Evolutionary conservation across 2,113 vertebrate genomes (phyloP), one percentile per base, ranked within the genome.

Genomic region (Scytalopus superciliaris): DNA sequence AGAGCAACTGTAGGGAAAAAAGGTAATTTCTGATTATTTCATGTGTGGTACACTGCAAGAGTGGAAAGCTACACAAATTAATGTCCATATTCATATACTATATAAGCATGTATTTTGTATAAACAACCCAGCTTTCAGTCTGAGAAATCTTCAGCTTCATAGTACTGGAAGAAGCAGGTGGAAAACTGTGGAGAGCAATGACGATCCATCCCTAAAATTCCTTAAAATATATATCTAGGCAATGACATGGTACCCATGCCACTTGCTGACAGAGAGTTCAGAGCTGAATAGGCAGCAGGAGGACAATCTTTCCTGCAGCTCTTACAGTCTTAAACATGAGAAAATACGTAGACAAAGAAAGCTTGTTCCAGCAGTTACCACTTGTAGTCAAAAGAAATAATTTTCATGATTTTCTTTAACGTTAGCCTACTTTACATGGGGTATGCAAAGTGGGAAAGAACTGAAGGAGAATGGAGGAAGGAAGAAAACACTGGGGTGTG

Each of bases 221-320:
- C 47, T 67, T 67, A 37, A 63, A 67, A 40, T 44, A 16, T 37
- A 13, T 49, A 15, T 86, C 52, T 33, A 67, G 8, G 10, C 10
- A 67, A 31, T 12, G 14, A 9, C n/a, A 16, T 27, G 14, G 24
- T 57, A 72, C 6, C 42, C 30, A 5, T 72, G 75, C 18, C 19
- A 18, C 21, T 19, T 22, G 9, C 21, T 75, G 60, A 50, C 7
- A 53, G 24, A 64, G 13, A 62, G 28, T 7, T 23, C 21, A 55
- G 21, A 57, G 9, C 4, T 56, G 35, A 77, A 56, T 7, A 62
- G 6, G 17, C 3, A 11, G 15, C 2, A 0, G 37, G 24, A 37
- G 12, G 10, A 79, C 6, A 53, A 14, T 47, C 10, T 78, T 57
- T 73, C 22, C 33, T 44, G 23, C 3, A 16, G 19, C 50, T 73